Conservation (phyloP, 2,113 vertebrate species). For the Chaetura pelagica region DNA sequence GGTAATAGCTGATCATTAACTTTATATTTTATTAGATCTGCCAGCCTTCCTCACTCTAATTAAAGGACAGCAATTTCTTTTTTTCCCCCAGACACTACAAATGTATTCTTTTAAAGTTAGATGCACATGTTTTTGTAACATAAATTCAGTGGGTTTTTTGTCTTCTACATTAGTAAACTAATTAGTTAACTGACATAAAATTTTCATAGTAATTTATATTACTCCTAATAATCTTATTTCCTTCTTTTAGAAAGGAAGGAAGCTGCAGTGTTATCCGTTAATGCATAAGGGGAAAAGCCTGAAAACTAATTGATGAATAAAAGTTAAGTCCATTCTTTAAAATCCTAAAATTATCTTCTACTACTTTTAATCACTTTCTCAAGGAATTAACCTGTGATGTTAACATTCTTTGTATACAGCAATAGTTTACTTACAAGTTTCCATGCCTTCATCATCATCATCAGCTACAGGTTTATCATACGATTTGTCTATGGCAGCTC, state of each 20-base stretch:
- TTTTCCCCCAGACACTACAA: neutral
- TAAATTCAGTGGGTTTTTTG: neutral
- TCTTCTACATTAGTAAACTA: neutral
- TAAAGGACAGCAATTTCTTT: constrained; percentile 55
- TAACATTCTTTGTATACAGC: neutral
- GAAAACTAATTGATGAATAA: neutral
- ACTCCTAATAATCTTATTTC: constrained; percentile 11
- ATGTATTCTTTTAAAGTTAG: constrained; percentile 20
- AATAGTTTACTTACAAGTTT: constrained; percentile 87
- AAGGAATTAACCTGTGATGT: neutral
- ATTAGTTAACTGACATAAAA: neutral
- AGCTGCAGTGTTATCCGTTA: neutral
- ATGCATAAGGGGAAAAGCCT: neutral
- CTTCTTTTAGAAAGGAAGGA: constrained; percentile 7
- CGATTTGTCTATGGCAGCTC: constrained; percentile 96
- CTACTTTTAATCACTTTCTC: neutral
- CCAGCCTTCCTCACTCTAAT: constrained; percentile 60
- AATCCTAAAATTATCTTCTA: neutral
- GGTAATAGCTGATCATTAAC: constrained; percentile 72
- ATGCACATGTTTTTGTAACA: neutral
- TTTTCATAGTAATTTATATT: neutral
- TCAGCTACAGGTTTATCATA: constrained; percentile 85
- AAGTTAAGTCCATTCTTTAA: neutral
- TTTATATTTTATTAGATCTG: constrained; percentile 70
- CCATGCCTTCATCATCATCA: constrained; percentile 94